Evolutionary conservation across 1,140 invertebrate species (phyloP), one percentile per base, ranked within the genome.

Genomic region (Drosophila santomea): DNA sequence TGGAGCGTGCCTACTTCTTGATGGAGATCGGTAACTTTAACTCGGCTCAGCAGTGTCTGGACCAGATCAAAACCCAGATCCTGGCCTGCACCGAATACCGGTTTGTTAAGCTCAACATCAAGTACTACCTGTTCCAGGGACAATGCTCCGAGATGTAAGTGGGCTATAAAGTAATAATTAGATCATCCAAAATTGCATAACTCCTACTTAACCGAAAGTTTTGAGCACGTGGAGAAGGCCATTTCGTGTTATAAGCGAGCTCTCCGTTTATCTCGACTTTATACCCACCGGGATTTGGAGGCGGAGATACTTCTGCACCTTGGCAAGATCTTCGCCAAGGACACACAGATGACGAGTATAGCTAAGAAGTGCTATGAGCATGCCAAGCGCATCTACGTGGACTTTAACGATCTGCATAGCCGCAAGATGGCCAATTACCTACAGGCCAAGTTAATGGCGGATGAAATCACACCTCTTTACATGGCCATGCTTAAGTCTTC

Each of bases 401-500:
- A 91, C 57, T 90, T 85, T 8, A 77, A 89, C 15, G 84, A 91
- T 39, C 74, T 57, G 10, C 73, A 69, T 35, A 79, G 73, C 44
- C 88, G 76, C 32, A 91, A 91, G 61, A 91, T 72, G 23, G 55
- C 81, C 7, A 74, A 81, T 57, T 91, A 84, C 2, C 50, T 91
- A 7, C 71, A 89, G 73, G 89, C 89, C 44, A 91, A 91, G 32
- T 60, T 91, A 0, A 67, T 91, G 69, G 89, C 89, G 14, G 89
- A 91, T 17, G 80, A 91, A 52, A 91, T 91, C 12, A 90, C 85
- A 0, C 84, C 89, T 0, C 69, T 80, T 3, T 91, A 90, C 8
- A 91, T 91, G 80, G 84, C 90, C 64, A 89, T 91, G 89, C 25
- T 91, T 4, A 91, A 91, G 78, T 59, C 80, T 0, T 82, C 84